These are phyloP conservation scores for Pachydiplax longipennis DNA, from an alignment of 2,888 invertebrate species.

Conservation along the genomic window DNA sequence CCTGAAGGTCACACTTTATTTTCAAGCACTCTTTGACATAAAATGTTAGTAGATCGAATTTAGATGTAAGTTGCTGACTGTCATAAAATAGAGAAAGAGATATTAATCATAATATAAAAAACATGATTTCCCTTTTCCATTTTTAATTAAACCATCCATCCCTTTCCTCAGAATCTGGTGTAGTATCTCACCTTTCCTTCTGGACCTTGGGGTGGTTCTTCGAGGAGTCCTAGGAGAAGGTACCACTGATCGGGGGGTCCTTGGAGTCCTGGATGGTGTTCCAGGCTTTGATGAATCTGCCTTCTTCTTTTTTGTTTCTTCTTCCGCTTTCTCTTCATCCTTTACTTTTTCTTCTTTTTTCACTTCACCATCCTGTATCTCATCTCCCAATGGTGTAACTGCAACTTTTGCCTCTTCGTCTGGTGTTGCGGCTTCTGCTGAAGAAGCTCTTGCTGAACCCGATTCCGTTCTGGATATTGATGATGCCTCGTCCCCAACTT, in stretches of 20 bases:
- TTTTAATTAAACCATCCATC: too few species aligned
- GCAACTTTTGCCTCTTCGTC: conserved; percentile 1
- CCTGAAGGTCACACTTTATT: too few species aligned
- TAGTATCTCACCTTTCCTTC: conserved; percentile 14
- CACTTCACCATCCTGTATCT: background rate
- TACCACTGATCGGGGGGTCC: background rate
- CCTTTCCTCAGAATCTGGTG: background rate
- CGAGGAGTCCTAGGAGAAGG: conserved; percentile 11
- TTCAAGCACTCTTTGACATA: too few species aligned
- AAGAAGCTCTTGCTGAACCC: conserved; percentile 1
- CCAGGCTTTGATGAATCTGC: background rate
- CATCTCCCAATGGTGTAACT: background rate
- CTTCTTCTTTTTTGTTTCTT: conserved; percentile 10
- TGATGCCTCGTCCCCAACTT: conserved; percentile 22
- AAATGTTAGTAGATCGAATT: too few species aligned
- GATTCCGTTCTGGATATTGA: conserved; percentile 14
- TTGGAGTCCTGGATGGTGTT: conserved; percentile 8
- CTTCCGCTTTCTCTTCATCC: background rate
- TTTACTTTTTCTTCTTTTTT: background rate
- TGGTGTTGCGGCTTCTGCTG: conserved; percentile 10
- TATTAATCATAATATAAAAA: too few species aligned
- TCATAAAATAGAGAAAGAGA: too few species aligned
- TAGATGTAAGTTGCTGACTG: too few species aligned
- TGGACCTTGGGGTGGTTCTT: conserved; percentile 22
- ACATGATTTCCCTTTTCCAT: too few species aligned